These are phyloP conservation scores for Sander vitreus DNA, from an alignment of 2,113 vertebrate species.

Conservation along the genomic window DNA sequence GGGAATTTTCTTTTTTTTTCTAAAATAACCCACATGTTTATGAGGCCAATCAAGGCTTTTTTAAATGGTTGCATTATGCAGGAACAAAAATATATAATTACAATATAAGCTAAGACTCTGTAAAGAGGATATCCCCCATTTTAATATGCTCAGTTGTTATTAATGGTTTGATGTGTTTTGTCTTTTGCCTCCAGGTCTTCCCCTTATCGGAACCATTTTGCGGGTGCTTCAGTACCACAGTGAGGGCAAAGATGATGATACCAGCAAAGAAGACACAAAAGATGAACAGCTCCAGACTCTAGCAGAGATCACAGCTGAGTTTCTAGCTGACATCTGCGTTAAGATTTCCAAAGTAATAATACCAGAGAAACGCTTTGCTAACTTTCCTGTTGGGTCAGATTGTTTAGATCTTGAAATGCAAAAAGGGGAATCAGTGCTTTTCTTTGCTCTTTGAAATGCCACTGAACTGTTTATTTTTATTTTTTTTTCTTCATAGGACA, in stretches of 20 bases:
- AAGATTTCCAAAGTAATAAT: slow-evolving; percentile 79
- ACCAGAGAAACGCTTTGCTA: background rate
- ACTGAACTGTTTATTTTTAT: background rate
- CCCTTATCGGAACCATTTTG: slow-evolving; percentile 89
- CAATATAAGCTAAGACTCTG: background rate
- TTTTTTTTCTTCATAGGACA: slow-evolving; percentile 82
- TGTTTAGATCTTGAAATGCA: background rate
- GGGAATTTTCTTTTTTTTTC: background rate
- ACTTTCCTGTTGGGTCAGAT: background rate
- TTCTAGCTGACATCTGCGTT: slow-evolving; percentile 89
- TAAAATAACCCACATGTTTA: background rate
- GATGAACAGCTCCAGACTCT: slow-evolving; percentile 90
- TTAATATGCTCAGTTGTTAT: background rate
- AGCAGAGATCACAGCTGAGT: slow-evolving; percentile 90
- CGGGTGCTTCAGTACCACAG: slow-evolving; percentile 88
- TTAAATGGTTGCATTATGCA: background rate
- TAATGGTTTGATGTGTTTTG: background rate
- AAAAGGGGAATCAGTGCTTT: background rate
- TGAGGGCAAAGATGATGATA: slow-evolving; percentile 76
- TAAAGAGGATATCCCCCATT: background rate
- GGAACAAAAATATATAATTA: background rate
- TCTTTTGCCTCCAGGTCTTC: slow-evolving; percentile 76
- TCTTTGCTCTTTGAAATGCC: background rate
- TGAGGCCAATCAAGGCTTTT: background rate
- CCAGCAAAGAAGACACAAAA: slow-evolving; percentile 55